Base-by-base conservation (phyloP, 2,888 invertebrate genomes). In the Arrhopalites spinosus region DNA sequence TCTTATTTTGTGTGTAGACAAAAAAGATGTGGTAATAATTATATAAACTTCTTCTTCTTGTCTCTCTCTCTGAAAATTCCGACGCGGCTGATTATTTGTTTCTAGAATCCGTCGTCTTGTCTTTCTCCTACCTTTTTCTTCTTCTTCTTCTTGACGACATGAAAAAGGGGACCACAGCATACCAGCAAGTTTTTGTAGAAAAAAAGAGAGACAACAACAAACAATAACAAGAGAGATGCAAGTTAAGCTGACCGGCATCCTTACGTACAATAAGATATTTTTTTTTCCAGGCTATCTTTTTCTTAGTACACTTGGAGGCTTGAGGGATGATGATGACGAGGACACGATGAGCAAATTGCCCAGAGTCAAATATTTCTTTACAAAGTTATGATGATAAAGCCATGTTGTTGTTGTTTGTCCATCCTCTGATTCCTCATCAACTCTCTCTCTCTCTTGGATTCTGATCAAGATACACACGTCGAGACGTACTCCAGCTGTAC, bases 1-100 rank as follows among this genome's bases (percentile, higher is more conserved):
- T 36, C 36, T 36, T 36, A 3, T 11, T 36, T 36, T 36, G 5
- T n/a, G n/a, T n/a, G n/a, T 50, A 50, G 50, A 3, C n/a, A 3
- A 50, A 8, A n/a, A n/a, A 17, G 2, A 59, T 13, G 59, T 23
- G 13, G 59, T 23, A 25, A 59, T 59, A 59, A 59, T 59, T 59
- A 59, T 59, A 59, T 59, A 5, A 59, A 25, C 3, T 27, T 7
- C 47, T n/a, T n/a, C 45, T 7, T 45, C 15, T 45, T 7, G 45
- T 45, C 8, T 1, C 13, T 23, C 25, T 27, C 25, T 7, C 23
- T 23, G 13, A 59, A 36, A 25, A 59, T 59, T 59, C 27, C 59
- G 59, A 59, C 59, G 25, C 15, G 59, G 59, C 25, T 27, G 59
- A 59, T 59, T 59, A 59, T 59, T 59, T 59, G 59, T 59, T 59